Evolutionary conservation across 1,140 invertebrate species (phyloP).

Genomic region (Drosophila triauraria): DNA sequence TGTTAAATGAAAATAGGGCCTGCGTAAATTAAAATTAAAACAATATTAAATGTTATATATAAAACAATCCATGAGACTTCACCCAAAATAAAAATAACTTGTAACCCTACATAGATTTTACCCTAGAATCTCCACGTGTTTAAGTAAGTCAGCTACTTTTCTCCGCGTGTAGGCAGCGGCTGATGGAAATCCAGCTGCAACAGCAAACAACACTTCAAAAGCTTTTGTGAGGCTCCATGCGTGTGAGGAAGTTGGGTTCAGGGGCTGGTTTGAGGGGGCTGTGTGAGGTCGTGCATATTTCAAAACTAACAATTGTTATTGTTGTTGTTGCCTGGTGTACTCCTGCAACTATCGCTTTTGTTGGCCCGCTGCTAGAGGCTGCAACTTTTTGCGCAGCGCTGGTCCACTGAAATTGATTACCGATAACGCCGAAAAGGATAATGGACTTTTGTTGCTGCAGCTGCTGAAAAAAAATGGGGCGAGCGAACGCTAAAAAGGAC

Average conservation of each 20-base stretch:
- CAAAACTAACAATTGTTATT: slow-evolving; percentile 74
- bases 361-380: slow-evolving; percentile 48
- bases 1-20: too few relatives aligned
- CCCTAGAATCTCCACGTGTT: neutral
- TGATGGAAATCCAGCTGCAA: slow-evolving; percentile 28
- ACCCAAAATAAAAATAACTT: too few relatives aligned
- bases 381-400: slow-evolving; percentile 39
- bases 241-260: slow-evolving; percentile 22
- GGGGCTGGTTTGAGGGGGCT: neutral
- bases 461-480: slow-evolving; percentile 37
- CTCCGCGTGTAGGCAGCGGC: too few relatives aligned
- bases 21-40: too few relatives aligned
- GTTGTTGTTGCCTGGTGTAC: slow-evolving; percentile 26
- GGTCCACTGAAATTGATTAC: slow-evolving; percentile 80
- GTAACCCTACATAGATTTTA: too few relatives aligned
- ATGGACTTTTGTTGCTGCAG: slow-evolving; percentile 78
- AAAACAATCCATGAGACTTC: too few relatives aligned
- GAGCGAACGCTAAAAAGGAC: neutral
- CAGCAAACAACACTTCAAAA: slow-evolving; percentile 69
- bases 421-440: slow-evolving; percentile 80
- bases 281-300: slow-evolving; percentile 68
- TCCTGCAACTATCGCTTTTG: slow-evolving; percentile 46
- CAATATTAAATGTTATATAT: too few relatives aligned
- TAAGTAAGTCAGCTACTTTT: neutral
- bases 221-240: slow-evolving; percentile 58